These are phyloP conservation scores for Noctua pronuba DNA, from an alignment of 2,888 invertebrate genomes.

Conservation along the genomic window DNA sequence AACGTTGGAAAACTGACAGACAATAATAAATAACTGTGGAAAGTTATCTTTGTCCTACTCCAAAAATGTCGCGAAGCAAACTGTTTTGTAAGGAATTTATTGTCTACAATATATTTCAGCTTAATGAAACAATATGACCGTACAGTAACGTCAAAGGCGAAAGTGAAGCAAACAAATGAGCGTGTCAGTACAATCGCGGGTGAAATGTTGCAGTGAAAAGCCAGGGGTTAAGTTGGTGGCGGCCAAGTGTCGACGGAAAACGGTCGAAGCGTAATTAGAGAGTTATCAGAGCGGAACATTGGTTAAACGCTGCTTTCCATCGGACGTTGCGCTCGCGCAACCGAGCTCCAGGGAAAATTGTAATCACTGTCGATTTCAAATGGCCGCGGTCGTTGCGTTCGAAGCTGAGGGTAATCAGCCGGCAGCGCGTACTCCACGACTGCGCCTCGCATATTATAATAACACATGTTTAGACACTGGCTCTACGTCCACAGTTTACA, in stretches of 20 bases:
- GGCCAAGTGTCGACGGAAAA: conserved; percentile 88
- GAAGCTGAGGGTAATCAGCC: conserved; percentile 79
- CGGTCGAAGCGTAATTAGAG: conserved; percentile 87
- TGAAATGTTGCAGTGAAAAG: conserved; percentile 86
- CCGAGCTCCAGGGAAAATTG: conserved; percentile 88
- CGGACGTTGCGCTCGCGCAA: conserved; percentile 89
- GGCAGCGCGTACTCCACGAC: conserved; percentile 42
- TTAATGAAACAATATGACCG: conserved; percentile 70
- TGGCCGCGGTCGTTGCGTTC: conserved; percentile 82
- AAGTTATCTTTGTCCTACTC: conserved; percentile 68
- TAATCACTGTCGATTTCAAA: conserved; percentile 90
- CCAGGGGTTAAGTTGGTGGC: conserved; percentile 86
- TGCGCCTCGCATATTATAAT: conserved; percentile 72
- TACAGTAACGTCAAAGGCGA: conserved; percentile 79
- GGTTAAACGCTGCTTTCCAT: conserved; percentile 90
- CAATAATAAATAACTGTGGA: conserved; percentile 65
- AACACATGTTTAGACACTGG: conserved; percentile 73
- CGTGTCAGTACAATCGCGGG: conserved; percentile 80
- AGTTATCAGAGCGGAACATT: conserved; percentile 90
- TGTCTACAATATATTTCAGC: conserved; percentile 70
- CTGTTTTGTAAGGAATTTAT: conserved; percentile 65
- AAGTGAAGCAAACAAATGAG: conserved; percentile 86
- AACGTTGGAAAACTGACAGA: conserved; percentile 38
- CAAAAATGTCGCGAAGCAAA: conserved; percentile 66
- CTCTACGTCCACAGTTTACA: conserved; percentile 76